These are phyloP conservation scores for Idris sp. DNA, from an alignment of 1,140 invertebrate genomes.

Conservation along the genomic window DNA sequence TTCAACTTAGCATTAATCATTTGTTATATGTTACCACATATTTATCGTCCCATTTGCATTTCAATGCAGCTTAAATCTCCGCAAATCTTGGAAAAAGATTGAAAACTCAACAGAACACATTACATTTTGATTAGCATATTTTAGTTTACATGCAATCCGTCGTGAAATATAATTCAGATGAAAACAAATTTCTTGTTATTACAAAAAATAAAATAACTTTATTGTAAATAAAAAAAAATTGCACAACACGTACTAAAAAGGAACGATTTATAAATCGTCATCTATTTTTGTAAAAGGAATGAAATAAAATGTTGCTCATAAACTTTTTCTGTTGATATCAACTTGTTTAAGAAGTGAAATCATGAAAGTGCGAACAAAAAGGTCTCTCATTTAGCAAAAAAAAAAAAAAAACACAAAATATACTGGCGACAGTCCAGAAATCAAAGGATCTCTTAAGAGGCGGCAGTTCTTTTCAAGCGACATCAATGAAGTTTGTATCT, in stretches of 20 bases:
- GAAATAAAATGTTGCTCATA: constrained; percentile 19
- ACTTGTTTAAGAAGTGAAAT: constrained; percentile 44
- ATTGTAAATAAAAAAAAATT: too few species aligned
- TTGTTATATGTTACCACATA: constrained; percentile 29
- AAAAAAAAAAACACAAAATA: too few species aligned
- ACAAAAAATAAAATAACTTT: too few species aligned
- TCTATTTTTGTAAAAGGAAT: constrained; percentile 4
- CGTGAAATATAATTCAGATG: too few species aligned
- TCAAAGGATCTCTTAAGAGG: constrained; percentile 40
- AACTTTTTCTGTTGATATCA: constrained; percentile 29
- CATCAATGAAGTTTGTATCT: constrained; percentile 78
- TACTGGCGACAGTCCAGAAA: constrained; percentile 9
- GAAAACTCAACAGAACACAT: too few species aligned
- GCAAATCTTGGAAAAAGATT: too few species aligned
- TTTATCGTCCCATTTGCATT: too few species aligned
- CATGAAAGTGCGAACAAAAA: constrained; percentile 53
- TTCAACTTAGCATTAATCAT: constrained; percentile 14
- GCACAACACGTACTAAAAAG: constrained; percentile 16
- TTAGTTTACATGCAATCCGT: too few species aligned
- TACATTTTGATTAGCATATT: too few species aligned
- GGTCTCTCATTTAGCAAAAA: constrained; percentile 31
- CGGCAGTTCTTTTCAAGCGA: constrained; percentile 69
- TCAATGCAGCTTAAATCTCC: too few species aligned
- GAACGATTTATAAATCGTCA: constrained; percentile 19
- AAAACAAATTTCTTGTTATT: too few species aligned